Base-by-base conservation (phyloP, 1,140 invertebrate species). In the Goniozus legneri region DNA sequence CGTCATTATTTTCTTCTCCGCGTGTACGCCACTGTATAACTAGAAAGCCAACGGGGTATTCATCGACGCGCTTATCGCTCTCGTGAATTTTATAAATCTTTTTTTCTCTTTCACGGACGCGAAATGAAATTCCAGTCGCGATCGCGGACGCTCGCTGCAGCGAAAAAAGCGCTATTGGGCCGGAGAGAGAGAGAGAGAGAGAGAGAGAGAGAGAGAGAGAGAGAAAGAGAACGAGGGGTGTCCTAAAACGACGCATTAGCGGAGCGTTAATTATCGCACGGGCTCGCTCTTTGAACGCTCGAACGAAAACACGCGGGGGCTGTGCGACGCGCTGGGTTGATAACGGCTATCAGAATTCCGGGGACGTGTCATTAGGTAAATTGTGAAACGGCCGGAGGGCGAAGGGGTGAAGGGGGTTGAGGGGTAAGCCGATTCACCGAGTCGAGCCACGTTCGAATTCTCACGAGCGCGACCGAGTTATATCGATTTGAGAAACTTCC, bases 301-400 rank as follows among this genome's bases (percentile, higher is more conserved):
- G 15, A 24, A 44, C 42, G 36, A 4, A 20, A 19, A 24, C 34
- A 16, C 7, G 18, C 7, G 19, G 32, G 13, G 50, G 44, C 49
- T 47, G 33, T 30, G 8, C 41, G 16, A 34, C 46, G 22, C 31
- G 34, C 27, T 30, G 14, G 39, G 40, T 56, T 54, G 47, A 59
- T 56, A 61, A 59, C 52, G 42, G 52, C 47, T 58, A 61, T 62
- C 56, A 56, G 44, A 61, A 62, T 62, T 62, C 60, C 37, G 41
- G 44, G 44, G 54, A 56, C 58, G 56, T 61, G 47, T 47, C 33
- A 61, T 60, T 62, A 62, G 52, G 58, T 60, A 62, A 62, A 61
- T 62, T 53, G 50, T 54, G 58, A 53, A 62, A 60, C 60, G 41
- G 42, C 48, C 36, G 32, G 47, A 45, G 54, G 56, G 40, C 35